Conservation (phyloP, 1,140 invertebrate species). For the Drosophila asahinai region DNA sequence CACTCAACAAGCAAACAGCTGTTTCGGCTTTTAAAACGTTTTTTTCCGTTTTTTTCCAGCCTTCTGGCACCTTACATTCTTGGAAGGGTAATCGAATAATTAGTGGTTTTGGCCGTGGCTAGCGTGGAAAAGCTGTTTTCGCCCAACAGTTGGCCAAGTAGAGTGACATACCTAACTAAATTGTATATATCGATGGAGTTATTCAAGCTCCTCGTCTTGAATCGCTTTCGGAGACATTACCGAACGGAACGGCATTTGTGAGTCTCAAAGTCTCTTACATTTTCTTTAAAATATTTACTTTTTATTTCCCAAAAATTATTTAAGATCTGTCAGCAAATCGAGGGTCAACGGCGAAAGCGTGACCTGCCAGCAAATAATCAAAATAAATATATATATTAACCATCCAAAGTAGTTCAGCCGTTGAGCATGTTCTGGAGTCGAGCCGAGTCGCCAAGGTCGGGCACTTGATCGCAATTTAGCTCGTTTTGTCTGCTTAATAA, state of each 20-base stretch:
- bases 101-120: conserved; percentile 11
- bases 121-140: conserved; percentile 32
- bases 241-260: conserved; percentile 49
- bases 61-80: conserved; percentile 35
- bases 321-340: conserved; percentile 1
- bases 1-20: conserved; percentile 47
- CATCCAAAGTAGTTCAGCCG: conserved; percentile 18
- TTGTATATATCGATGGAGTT: background rate
- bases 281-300: conserved; percentile 51
- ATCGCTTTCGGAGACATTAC: conserved; percentile 55
- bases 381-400: conserved; percentile 30
- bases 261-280: conserved; percentile 21
- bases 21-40: conserved; percentile 35
- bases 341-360: conserved; percentile 29
- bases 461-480: conserved; percentile 35
- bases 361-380: conserved; percentile 29
- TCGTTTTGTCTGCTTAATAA: conserved; percentile 30
- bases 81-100: conserved; percentile 29
- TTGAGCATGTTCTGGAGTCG: conserved; percentile 31
- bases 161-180: background rate
- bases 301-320: background rate
- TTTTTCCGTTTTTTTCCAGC: background rate
- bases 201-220: background rate
- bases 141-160: conserved; percentile 8
- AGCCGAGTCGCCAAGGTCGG: conserved; percentile 19